Base-by-base conservation (phyloP, 2,113 vertebrate genomes). In the Sarotherodon lohbergeri region DNA sequence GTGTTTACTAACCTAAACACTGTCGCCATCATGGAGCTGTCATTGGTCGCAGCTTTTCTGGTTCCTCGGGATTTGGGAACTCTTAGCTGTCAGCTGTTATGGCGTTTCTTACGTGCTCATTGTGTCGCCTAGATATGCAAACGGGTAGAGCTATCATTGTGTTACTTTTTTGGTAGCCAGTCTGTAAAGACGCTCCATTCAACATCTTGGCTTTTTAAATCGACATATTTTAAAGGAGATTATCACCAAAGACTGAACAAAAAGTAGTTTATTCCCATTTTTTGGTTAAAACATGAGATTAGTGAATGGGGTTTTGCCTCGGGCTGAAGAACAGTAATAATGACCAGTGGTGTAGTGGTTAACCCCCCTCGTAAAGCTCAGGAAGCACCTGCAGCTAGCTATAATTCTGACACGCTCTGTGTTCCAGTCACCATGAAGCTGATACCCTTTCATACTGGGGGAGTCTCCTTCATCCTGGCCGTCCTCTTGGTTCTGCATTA, bases 371-470 rank as follows among this genome's bases (percentile, higher is more conserved):
- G 0, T 32, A 59, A 32, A 59, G 57, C 57, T 59, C 16, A 6
- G 10, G 57, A 16, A 61, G 57, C 29, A 34, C 29, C 57, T 61
- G 57, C 36, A n/a, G 13, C 13, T 46, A 71, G 22, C 39, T 0
- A 14, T 43, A 4, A 71, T 27, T 9, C n/a, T 71, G 66, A 43
- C 66, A 73, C 4, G 9, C 9, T 2, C 19, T 59, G 36, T 85
- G 0, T 86, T 88, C 52, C 86, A 89, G 90, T 27, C 50, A 59
- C n/a, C 39, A 94, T 93, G 93, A 57, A 5, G 54, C 12, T 55
- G 32, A 56, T 12, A 1, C 10, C 39, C 12, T 5, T 78, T 2
- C 2, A 8, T 6, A n/a, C 9, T 3, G 7, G 13, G 29, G 48
- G 43, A 59, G 9, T 76, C 46, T 16, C 73, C 4, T 19, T 41